phyloP scores from a whole-genome alignment of 1,140 invertebrate genomes.

The Microplitis demolitor region DNA sequence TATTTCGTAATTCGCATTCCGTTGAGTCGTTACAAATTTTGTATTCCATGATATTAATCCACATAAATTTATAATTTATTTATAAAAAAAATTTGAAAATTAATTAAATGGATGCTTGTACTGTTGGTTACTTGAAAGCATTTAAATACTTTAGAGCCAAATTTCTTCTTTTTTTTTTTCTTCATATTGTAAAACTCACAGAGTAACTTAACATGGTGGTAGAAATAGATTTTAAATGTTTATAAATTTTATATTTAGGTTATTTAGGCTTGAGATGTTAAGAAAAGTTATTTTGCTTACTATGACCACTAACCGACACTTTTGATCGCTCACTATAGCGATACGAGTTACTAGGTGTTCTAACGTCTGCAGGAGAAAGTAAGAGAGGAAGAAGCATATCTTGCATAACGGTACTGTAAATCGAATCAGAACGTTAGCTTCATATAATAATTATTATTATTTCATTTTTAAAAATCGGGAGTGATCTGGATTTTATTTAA shows the following conservation, averaged over 20 bases:
- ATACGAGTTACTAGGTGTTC: background rate
- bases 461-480: background rate
- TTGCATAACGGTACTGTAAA: conserved; percentile 32
- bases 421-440: background rate
- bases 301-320: conserved; percentile 32
- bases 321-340: conserved; percentile 27
- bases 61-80: no score
- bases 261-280: background rate
- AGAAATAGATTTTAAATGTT: background rate
- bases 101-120: no score
- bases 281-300: conserved; percentile 12
- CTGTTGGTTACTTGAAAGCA: no score
- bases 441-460: background rate
- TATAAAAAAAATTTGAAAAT: no score
- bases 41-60: background rate
- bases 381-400: conserved; percentile 23
- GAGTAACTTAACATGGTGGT: no score
- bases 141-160: background rate
- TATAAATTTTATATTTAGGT: background rate
- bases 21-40: background rate
- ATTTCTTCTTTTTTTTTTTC: background rate
- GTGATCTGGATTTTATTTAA: background rate
- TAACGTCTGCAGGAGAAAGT: conserved; percentile 36
- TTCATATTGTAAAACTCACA: background rate
- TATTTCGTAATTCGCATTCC: conserved; percentile 4